These are phyloP conservation scores for Andrena praecox DNA, from an alignment of 2,888 invertebrate species.

Conservation along the genomic window DNA sequence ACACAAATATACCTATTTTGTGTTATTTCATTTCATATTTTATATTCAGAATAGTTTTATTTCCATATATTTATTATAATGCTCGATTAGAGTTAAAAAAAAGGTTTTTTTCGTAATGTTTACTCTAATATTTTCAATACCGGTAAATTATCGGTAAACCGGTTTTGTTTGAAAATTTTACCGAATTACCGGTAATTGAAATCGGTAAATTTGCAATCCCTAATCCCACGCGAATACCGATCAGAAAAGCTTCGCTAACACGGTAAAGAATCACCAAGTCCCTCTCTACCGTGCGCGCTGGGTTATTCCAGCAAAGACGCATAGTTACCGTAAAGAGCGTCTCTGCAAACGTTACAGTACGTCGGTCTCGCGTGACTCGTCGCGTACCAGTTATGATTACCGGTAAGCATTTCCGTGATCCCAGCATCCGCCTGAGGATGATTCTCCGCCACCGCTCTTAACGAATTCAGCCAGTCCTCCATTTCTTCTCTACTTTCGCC, in stretches of 20 bases:
- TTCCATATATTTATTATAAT: no score
- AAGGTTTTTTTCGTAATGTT: no score
- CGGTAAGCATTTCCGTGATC: conserved; percentile 88
- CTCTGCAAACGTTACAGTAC: conserved; percentile 98
- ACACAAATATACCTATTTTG: no score
- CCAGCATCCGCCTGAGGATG: conserved; percentile 86
- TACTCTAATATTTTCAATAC: no score
- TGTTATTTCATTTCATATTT: no score
- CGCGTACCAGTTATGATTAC: conserved; percentile 93
- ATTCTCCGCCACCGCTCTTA: conserved; percentile 90
- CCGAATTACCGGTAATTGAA: no score
- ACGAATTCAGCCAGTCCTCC: conserved; percentile 96
- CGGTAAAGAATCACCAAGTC: not conserved
- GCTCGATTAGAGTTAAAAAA: no score
- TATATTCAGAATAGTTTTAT: no score
- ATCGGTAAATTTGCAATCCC: no score
- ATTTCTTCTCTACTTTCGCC: conserved; percentile 94
- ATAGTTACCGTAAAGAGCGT: conserved; percentile 90
- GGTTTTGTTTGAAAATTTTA: no score
- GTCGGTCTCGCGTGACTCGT: conserved; percentile 97
- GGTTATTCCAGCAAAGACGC: not conserved
- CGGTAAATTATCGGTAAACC: no score
- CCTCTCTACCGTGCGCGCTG: not conserved
- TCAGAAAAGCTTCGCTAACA: not conserved
- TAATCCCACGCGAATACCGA: not conserved